Percentiles rank a stretch among this genome's conserved stretches.
Conservation (phyloP, 2,113 vertebrate genomes). For the Ariopsis seemanni region DNA sequence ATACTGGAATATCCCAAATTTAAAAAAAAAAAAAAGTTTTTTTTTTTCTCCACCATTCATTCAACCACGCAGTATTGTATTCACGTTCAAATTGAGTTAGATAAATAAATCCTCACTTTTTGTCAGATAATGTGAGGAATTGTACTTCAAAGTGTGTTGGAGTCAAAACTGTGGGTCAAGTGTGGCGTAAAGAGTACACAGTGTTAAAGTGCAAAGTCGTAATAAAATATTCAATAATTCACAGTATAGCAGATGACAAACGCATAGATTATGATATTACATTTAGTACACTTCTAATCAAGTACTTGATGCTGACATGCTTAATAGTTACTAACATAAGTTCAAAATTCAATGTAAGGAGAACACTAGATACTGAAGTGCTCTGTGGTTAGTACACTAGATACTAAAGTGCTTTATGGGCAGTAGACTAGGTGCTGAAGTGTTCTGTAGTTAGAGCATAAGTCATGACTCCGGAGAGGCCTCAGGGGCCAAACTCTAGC, state of each 20-base stretch:
- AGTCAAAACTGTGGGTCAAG: not conserved
- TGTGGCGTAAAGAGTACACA: not conserved
- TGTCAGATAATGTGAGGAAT: constrained; percentile 36
- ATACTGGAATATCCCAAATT: constrained; percentile 11
- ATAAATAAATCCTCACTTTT: constrained; percentile 39
- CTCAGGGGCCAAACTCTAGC: constrained; percentile 73
- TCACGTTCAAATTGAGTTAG: not conserved
- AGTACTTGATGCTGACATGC: not conserved
- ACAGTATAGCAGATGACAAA: not conserved
- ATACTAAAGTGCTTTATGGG: constrained; percentile 24
- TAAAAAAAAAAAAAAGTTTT: not conserved
- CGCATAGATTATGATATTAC: not conserved
- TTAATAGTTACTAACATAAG: not conserved
- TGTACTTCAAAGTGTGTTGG: constrained; percentile 6
- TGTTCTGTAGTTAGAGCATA: constrained; percentile 67
- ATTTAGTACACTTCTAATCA: not conserved
- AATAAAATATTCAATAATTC: not conserved
- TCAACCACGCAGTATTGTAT: not conserved
- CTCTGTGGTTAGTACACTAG: constrained; percentile 62
- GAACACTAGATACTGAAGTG: not conserved
- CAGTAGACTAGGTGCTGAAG: constrained; percentile 28
- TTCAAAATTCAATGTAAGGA: not conserved
- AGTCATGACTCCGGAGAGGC: constrained; percentile 75
- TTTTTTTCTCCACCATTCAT: not conserved
- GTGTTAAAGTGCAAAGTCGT: not conserved